Evolutionary conservation across 2,797 vertebrate genomes (phyloP), one percentile per base, ranked within the genome.

Genomic region (Melopsittacus undulatus): DNA sequence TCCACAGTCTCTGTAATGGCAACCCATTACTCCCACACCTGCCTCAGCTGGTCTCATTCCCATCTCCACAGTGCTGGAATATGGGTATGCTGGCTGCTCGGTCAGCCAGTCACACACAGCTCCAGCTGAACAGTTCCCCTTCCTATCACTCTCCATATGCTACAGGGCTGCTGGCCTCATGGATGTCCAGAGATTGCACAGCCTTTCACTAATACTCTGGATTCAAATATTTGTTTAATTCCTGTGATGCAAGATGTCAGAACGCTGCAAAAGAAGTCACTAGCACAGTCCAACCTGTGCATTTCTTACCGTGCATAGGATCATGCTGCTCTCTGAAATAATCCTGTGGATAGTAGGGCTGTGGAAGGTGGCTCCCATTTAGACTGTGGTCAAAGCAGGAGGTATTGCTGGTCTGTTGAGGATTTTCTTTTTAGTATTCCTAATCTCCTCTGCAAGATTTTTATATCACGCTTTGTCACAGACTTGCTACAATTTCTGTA

Each of bases 21-120:
- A 8, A 42, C 32, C 29, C 78, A 30, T 76, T 29, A 48, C 29
- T 67, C 26, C 59, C 40, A 36, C 73, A 76, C 29, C 74, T 83
- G 81, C 22, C 59, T 27, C 64, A 18, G 52, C 66, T 51, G 64
- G 49, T 81, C 52, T 66, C 73, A 46, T 49, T 90, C 77, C 91
- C 19, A 0, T 36, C 43, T 78, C 74, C 2, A 2, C 80, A 75
- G 74, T 18, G 61, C 80, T 70, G 66, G 80, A 86, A 77, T 10
- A 63, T 1, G 43, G 57, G 40, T 49, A 34, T 0, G 0, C 1
- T 22, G 68, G 72, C 68, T 77, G 46, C 49, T 80, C 0, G 0
- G 7, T 29, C 46, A 70, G 78, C 56, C 66, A 81, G 77, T 52
- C 18, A 1, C 57, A 54, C 27, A 16, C 67, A 73, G 72, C 42